A percentile compares a stretch with the other conserved stretches of the same genome.
Evolutionary conservation across 2,888 invertebrate species (phyloP).

Genomic region (Platycnemis pennipes): DNA sequence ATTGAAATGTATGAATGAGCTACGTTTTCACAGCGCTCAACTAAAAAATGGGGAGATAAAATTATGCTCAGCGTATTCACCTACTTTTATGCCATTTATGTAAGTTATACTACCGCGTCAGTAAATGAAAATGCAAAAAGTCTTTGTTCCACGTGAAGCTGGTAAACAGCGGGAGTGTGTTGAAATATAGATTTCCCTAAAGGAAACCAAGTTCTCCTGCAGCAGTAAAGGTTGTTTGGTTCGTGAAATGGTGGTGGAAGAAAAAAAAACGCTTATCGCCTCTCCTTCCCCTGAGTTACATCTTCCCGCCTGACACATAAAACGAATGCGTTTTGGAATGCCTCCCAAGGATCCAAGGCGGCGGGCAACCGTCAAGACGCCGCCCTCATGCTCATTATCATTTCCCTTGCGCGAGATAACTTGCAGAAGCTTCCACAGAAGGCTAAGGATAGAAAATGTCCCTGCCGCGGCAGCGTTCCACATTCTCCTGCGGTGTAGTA

Average conservation of each 20-base stretch:
- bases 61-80: too few relatives aligned
- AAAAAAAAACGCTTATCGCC: not conserved
- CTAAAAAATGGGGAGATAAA: too few relatives aligned
- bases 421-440: not conserved
- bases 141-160: not conserved
- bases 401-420: not conserved
- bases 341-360: not conserved
- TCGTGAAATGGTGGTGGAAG: not conserved
- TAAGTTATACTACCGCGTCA: too few relatives aligned
- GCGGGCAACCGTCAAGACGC: not conserved
- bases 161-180: not conserved
- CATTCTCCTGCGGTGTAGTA: too few relatives aligned
- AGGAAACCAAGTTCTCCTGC: not conserved
- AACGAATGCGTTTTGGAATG: not conserved
- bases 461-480: not conserved
- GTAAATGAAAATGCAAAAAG: too few relatives aligned
- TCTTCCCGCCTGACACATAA: not conserved
- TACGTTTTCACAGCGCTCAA: too few relatives aligned
- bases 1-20: too few relatives aligned
- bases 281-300: not conserved
- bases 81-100: too few relatives aligned
- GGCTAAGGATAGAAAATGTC: not conserved
- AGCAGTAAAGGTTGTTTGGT: not conserved
- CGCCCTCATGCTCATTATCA: not conserved
- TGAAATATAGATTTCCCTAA: not conserved